Base-by-base conservation (phyloP, 1,140 invertebrate species). In the Arctopsyche grandis region DNA sequence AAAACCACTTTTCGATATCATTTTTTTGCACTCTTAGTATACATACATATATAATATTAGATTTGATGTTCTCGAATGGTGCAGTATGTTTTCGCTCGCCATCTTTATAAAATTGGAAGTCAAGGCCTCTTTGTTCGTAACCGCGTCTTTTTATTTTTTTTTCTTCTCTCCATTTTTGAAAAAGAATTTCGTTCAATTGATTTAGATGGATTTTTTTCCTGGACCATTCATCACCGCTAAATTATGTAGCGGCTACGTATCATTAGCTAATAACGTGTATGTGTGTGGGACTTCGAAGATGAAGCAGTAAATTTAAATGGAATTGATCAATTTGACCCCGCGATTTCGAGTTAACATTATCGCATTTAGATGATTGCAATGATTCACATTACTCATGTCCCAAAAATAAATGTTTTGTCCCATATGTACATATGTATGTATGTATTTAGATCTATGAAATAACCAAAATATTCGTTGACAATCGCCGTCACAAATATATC, bases 161-260 rank as follows among this genome's bases (percentile, higher is more conserved):
- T 10, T n/a, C n/a, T n/a, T n/a, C n/a, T n/a, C n/a, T n/a, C n/a
- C n/a, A n/a, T n/a, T n/a, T n/a, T n/a, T n/a, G n/a, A n/a, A 52
- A n/a, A 19, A 21, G 21, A 60, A 21, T 21, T 60, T 60, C 19
- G 29, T 60, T 60, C n/a, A 60, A 60, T 60, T 60, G 58, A 60
- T 60, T 60, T 60, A 9, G n/a, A 21, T 21, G n/a, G 9, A 60
- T 60, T 60, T 60, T 22, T 60, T 58, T 60, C 1, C 21, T 0
- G 10, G 58, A 21, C 70, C 70, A 73, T 73, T 48, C 43, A 73
- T 73, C 70, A 73, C 70, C 16, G 43, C 22, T 24, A 70, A 70
- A 73, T 73, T 48, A 73, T 22, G 19, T 46, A 16, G 70, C 70
- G 21, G 38, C 70, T 22, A 24, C 44, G 44, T 73, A 73, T 73